Conservation (phyloP, 2,113 vertebrate genomes). For the Barbus barbus region DNA sequence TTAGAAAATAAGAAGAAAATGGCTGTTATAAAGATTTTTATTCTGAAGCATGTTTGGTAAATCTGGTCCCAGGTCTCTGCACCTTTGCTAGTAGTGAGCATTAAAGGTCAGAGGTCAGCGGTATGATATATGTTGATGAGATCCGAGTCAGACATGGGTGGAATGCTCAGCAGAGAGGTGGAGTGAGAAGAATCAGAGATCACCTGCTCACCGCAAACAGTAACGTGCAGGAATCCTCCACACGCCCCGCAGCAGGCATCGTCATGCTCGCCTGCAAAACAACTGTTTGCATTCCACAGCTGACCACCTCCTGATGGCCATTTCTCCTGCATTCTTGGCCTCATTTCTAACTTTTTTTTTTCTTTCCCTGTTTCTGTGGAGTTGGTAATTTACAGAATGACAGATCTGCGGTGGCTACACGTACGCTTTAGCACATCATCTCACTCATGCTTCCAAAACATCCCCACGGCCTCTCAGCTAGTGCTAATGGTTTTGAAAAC, state of each 20-base stretch:
- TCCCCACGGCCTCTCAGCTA: neutral
- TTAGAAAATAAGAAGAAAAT: no score
- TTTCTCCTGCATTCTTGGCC: neutral
- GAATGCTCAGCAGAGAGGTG: no score
- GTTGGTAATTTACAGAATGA: constrained; percentile 20
- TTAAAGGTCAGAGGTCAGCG: no score
- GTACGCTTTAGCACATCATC: neutral
- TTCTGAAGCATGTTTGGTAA: no score
- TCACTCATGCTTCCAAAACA: constrained; percentile 9
- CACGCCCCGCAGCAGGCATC: constrained; percentile 33
- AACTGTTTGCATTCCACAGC: constrained; percentile 44
- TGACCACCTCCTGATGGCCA: neutral
- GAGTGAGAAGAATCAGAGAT: no score
- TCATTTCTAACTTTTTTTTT: constrained; percentile 11
- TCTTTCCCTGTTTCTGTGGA: neutral
- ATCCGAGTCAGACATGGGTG: no score
- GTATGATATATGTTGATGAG: no score
- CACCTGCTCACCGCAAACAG: neutral
- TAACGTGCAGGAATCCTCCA: neutral
- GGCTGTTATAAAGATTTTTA: no score
- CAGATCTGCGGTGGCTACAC: constrained; percentile 1
- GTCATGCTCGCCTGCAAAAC: constrained; percentile 21
- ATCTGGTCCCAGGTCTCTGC: no score
- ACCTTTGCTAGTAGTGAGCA: no score
- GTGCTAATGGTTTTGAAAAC: constrained; percentile 20